These are phyloP conservation scores for Linepithema humile DNA, from an alignment of 1,140 invertebrate species.

Conservation along the genomic window DNA sequence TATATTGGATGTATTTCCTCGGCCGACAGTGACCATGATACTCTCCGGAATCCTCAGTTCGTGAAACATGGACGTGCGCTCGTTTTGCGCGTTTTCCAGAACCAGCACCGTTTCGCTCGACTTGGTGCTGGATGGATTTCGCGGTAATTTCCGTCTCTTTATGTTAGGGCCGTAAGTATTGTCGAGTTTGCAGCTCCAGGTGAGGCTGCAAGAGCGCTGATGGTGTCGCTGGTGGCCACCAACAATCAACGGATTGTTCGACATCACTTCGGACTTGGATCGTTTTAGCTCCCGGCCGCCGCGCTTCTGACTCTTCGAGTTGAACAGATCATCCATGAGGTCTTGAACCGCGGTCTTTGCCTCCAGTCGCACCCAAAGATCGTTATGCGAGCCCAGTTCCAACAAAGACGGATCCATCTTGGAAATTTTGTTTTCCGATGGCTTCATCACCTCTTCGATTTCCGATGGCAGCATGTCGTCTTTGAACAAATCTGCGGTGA, in stretches of 20 bases:
- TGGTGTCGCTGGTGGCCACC: constrained; percentile 84
- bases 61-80: constrained; percentile 77
- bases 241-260: constrained; percentile 81
- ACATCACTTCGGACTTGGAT: constrained; percentile 87
- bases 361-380: constrained; percentile 82
- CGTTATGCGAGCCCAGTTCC: constrained; percentile 75
- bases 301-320: constrained; percentile 80
- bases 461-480: constrained; percentile 79
- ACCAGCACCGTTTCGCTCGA: constrained; percentile 74
- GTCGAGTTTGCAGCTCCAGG: constrained; percentile 89
- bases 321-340: constrained; percentile 87
- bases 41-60: constrained; percentile 82
- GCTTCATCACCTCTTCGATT: constrained; percentile 77
- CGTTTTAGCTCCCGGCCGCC: constrained; percentile 86
- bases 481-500: constrained; percentile 83
- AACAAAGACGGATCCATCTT: constrained; percentile 70
- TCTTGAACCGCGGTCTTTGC: constrained; percentile 84
- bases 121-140: constrained; percentile 71
- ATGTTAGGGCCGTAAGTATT: constrained; percentile 86
- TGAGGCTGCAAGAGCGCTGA: constrained; percentile 88
- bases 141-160: constrained; percentile 88
- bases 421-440: constrained; percentile 71
- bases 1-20: constrained; percentile 75
- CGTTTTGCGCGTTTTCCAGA: constrained; percentile 77
- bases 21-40: constrained; percentile 82